phyloP scores from a whole-genome alignment of 2,113 vertebrate genomes.

The Lagopus leucura region DNA sequence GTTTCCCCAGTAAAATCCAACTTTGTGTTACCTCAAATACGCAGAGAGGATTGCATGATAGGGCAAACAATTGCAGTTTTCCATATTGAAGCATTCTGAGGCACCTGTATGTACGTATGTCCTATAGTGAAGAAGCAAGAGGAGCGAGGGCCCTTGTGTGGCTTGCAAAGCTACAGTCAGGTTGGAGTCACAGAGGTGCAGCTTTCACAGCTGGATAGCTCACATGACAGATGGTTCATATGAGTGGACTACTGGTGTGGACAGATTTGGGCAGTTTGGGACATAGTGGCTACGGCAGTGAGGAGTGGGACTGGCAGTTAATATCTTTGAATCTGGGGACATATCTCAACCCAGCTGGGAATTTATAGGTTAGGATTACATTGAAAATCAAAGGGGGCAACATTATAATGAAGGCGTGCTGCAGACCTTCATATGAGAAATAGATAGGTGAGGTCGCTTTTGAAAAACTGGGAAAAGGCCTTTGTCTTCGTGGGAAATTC shows the following conservation, averaged over 20 bases:
- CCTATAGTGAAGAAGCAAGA: background rate
- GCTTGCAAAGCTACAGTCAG: background rate
- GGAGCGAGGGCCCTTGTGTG: background rate
- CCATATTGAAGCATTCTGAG: background rate
- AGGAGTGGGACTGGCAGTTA: no score
- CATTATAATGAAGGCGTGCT: background rate
- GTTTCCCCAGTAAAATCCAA: background rate
- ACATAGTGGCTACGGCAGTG: no score
- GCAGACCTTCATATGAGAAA: accelerated
- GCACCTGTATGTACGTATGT: background rate
- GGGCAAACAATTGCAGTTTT: background rate
- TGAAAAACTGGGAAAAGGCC: background rate
- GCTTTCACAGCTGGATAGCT: no score
- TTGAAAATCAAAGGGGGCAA: no score
- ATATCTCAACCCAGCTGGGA: no score
- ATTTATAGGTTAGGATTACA: no score
- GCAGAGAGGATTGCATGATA: background rate
- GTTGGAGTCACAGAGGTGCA: no score
- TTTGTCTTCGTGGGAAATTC: background rate
- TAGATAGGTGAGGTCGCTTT: background rate
- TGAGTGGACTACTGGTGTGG: no score
- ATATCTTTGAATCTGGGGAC: no score
- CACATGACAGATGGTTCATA: background rate
- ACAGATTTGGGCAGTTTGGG: no score
- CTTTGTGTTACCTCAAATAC: background rate